Conservation (phyloP, 2,888 invertebrate species). For the Hedychridium roseum region DNA sequence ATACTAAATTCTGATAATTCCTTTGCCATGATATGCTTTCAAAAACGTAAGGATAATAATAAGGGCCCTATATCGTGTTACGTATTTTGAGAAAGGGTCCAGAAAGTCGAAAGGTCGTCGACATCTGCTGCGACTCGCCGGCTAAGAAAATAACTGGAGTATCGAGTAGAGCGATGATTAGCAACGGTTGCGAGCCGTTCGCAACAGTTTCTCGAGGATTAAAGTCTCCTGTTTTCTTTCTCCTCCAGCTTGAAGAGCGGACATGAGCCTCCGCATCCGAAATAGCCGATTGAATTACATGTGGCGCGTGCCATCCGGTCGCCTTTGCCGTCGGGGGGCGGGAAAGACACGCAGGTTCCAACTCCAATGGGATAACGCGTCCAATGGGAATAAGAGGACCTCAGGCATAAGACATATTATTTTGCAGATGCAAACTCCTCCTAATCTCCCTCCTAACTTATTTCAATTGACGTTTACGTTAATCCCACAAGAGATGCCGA, state of each 20-base stretch:
- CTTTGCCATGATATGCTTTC: no score
- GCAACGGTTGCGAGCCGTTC: conserved; percentile 16
- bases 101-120: conserved; percentile 4
- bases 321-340: conserved; percentile 4
- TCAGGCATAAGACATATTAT: no score
- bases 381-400: no score
- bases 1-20: no score
- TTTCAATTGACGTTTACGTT: no score
- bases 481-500: background rate
- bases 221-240: conserved; percentile 33
- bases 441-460: no score
- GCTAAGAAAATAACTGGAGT: conserved; percentile 49
- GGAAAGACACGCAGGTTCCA: background rate
- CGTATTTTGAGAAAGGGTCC: conserved; percentile 39
- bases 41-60: no score
- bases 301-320: conserved; percentile 59
- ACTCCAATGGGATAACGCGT: no score
- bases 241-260: conserved; percentile 10
- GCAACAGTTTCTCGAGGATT: conserved; percentile 46
- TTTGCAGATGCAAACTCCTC: no score
- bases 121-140: conserved; percentile 42
- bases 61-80: conserved; percentile 42
- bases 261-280: conserved; percentile 36
- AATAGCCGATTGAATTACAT: conserved; percentile 62
- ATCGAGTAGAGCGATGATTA: conserved; percentile 35